phyloP scores from a whole-genome alignment of 1,140 invertebrate species.

The Zaprionus camerounensis region DNA sequence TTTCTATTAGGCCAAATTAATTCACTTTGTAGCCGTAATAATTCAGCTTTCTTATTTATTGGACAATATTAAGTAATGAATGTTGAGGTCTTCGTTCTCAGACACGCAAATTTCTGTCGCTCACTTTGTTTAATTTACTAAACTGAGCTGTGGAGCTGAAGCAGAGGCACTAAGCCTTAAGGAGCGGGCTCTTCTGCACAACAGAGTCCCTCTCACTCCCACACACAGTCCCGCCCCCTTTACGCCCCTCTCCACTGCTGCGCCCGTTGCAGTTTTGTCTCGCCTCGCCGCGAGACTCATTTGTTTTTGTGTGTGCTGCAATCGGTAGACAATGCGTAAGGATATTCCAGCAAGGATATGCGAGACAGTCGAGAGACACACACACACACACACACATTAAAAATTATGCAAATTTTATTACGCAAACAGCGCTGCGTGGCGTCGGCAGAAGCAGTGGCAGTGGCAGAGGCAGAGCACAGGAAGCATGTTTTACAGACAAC shows the following conservation, averaged over 20 bases:
- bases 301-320: slow-evolving; percentile 66
- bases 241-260: neutral
- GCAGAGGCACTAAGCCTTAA: neutral
- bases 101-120: slow-evolving; percentile 60
- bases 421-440: slow-evolving; percentile 79
- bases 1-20: slow-evolving; percentile 27
- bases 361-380: slow-evolving; percentile 76
- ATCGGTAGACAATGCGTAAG: slow-evolving; percentile 80
- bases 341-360: slow-evolving; percentile 71
- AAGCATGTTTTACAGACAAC: slow-evolving; percentile 71
- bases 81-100: slow-evolving; percentile 5
- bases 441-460: slow-evolving; percentile 23
- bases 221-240: neutral
- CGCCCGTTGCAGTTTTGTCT: slow-evolving; percentile 38
- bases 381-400: slow-evolving; percentile 62
- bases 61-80: slow-evolving; percentile 51
- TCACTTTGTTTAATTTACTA: slow-evolving; percentile 28
- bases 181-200: neutral
- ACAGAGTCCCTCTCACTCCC: neutral
- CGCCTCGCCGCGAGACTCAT: slow-evolving; percentile 52
- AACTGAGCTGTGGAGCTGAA: neutral
- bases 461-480: slow-evolving; percentile 37
- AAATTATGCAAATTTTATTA: slow-evolving; percentile 84
- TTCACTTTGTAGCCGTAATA: slow-evolving; percentile 19
- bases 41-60: slow-evolving; percentile 48